A percentile compares a stretch with the other conserved stretches of the same genome.
phyloP scores from a whole-genome alignment of 2,797 vertebrate genomes.

The Arrhamphus sclerolepis region DNA sequence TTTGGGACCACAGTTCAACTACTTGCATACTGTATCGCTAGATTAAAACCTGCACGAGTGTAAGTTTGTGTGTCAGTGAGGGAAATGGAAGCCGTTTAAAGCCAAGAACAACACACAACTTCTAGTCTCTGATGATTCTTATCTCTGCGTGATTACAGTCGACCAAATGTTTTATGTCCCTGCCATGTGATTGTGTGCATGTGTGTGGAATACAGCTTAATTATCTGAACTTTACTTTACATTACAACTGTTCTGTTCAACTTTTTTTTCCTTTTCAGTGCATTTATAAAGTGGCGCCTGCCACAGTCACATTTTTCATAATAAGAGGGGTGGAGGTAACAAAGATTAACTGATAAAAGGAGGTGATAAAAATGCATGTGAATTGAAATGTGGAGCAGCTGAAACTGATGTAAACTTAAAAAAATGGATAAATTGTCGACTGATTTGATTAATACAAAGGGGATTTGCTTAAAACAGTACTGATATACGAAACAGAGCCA shows the following conservation, averaged over 20 bases:
- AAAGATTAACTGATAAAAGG: no score
- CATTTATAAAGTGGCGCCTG: no score
- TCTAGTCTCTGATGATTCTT: slow-evolving; percentile 63
- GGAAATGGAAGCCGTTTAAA: slow-evolving; percentile 37
- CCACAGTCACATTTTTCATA: no score
- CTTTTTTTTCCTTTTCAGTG: no score
- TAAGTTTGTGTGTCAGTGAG: slow-evolving; percentile 40
- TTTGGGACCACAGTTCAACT: slow-evolving; percentile 59
- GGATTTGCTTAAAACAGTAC: no score
- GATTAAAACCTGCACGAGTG: slow-evolving; percentile 57
- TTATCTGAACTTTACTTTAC: neutral
- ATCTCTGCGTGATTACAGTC: slow-evolving; percentile 54
- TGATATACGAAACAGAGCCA: no score
- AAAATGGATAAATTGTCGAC: no score
- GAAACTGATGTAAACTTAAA: no score
- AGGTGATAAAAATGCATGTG: no score
- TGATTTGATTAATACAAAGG: no score
- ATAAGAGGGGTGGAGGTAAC: no score
- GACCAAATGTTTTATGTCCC: slow-evolving; percentile 29
- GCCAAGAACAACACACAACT: slow-evolving; percentile 74
- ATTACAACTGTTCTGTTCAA: neutral
- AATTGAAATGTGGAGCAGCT: no score
- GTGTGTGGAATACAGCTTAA: neutral
- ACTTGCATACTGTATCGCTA: slow-evolving; percentile 53
- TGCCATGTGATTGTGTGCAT: slow-evolving; percentile 10